A percentile compares a stretch with the other conserved stretches of the same genome.
phyloP scores from a whole-genome alignment of 2,888 invertebrate species.

The Cosmia pyralina region DNA sequence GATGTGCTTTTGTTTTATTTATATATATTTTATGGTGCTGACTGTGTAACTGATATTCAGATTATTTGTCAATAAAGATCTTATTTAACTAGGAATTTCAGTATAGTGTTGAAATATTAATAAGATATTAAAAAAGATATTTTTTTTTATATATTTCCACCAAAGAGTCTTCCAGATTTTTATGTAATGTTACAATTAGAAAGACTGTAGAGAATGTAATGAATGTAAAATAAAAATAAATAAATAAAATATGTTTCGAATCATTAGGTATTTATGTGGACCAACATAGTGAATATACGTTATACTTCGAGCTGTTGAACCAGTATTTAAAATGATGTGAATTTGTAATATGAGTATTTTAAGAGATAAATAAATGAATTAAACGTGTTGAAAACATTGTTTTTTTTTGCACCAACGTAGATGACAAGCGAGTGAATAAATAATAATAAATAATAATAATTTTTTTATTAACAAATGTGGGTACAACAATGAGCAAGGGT shows the following conservation, averaged over 20 bases:
- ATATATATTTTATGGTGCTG: conserved; percentile 23
- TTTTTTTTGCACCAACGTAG: conserved; percentile 4
- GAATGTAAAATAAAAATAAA: conserved; percentile 17
- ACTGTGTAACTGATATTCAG: conserved; percentile 62
- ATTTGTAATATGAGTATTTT: conserved; percentile 49
- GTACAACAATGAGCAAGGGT: neutral
- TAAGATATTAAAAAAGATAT: neutral
- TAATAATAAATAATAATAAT: too few relatives aligned
- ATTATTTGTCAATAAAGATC: conserved; percentile 27
- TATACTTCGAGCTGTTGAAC: conserved; percentile 47
- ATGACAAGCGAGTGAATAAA: neutral
- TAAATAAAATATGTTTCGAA: conserved; percentile 1
- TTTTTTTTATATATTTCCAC: conserved; percentile 31
- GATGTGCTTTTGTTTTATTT: conserved; percentile 49
- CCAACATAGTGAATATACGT: conserved; percentile 46
- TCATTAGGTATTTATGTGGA: conserved; percentile 30
- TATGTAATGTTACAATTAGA: conserved; percentile 46
- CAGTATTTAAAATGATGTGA: conserved; percentile 58
- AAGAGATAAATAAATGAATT: conserved; percentile 53
- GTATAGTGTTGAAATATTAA: conserved; percentile 30
- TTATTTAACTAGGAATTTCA: conserved; percentile 22
- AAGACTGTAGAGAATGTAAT: conserved; percentile 35
- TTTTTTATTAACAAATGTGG: too few relatives aligned
- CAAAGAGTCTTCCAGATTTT: conserved; percentile 48
- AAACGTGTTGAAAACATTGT: conserved; percentile 34